phyloP scores from a whole-genome alignment of 2,888 invertebrate species.

The Ypsolopha scabrella region DNA sequence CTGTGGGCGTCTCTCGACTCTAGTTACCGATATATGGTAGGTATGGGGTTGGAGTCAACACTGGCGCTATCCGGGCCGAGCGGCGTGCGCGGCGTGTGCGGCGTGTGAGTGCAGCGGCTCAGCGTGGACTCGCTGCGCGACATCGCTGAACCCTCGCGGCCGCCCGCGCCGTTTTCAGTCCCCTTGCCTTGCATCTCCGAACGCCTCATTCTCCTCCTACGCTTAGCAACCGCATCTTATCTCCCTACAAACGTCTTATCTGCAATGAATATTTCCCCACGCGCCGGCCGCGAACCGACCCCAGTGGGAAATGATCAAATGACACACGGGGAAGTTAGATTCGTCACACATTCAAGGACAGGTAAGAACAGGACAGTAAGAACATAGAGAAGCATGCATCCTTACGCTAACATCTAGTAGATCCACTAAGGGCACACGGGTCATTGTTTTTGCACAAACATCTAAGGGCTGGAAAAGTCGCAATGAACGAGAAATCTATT shows the following conservation, averaged over 20 bases:
- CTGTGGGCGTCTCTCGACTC: neutral
- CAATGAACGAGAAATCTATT: constrained; percentile 20
- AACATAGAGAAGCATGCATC: constrained; percentile 56
- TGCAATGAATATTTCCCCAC: constrained; percentile 49
- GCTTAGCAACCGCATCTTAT: constrained; percentile 58
- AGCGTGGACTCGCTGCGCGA: constrained; percentile 82
- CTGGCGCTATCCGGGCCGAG: constrained; percentile 80
- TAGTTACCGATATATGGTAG: constrained; percentile 89
- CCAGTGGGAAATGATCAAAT: constrained; percentile 22
- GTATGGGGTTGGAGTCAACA: constrained; percentile 88
- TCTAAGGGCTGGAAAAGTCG: constrained; percentile 40
- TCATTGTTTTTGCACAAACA: constrained; percentile 13
- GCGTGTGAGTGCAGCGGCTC: constrained; percentile 51
- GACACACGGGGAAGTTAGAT: constrained; percentile 34
- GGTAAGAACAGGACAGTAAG: constrained; percentile 37
- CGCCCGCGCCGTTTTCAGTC: constrained; percentile 34
- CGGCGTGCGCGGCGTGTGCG: constrained; percentile 57
- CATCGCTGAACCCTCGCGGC: constrained; percentile 68
- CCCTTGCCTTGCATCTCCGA: constrained; percentile 53
- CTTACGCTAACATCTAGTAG: constrained; percentile 40
- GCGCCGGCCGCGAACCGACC: constrained; percentile 30
- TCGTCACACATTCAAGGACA: constrained; percentile 42
- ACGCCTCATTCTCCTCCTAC: constrained; percentile 58
- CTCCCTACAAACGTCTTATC: constrained; percentile 56
- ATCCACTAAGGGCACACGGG: constrained; percentile 32